Evolutionary conservation across 2,888 invertebrate genomes (phyloP).

Genomic region (Drosophila algonquin): DNA sequence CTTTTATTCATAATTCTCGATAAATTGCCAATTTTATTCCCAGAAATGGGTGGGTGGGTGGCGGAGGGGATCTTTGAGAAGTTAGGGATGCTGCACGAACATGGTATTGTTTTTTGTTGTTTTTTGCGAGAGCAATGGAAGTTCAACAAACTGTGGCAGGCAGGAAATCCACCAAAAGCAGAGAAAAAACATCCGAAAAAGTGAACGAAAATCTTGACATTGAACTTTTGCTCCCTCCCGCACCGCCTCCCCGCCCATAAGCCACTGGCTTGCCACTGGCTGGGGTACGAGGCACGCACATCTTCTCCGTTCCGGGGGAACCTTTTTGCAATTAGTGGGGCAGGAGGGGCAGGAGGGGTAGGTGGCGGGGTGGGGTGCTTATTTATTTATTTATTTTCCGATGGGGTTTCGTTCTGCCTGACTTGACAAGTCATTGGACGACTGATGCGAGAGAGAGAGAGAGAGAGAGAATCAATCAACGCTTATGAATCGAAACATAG

Average conservation of each 20-base stretch:
- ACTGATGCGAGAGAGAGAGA: conserved; percentile 19
- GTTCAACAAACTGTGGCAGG: conserved; percentile 32
- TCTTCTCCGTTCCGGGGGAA: conserved; percentile 10
- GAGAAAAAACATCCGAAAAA: conserved; percentile 27
- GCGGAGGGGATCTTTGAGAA: too few relatives aligned
- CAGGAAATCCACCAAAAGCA: neutral
- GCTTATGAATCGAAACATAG: neutral
- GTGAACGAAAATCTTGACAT: conserved; percentile 53
- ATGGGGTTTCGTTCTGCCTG: conserved; percentile 45
- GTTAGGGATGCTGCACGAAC: too few relatives aligned
- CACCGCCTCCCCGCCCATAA: too few relatives aligned
- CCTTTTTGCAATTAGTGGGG: conserved; percentile 39
- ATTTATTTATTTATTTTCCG: conserved; percentile 12
- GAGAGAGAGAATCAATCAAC: conserved; percentile 45
- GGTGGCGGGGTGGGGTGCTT: too few relatives aligned
- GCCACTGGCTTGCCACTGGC: too few relatives aligned
- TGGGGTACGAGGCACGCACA: conserved; percentile 12
- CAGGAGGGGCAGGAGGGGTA: too few relatives aligned
- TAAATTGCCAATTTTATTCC: too few relatives aligned
- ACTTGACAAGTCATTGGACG: conserved; percentile 46
- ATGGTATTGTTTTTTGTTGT: neutral
- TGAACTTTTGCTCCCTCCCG: too few relatives aligned
- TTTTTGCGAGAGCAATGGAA: neutral
- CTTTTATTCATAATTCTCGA: neutral
- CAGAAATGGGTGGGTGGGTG: too few relatives aligned